Base-by-base conservation (phyloP, 1,140 invertebrate species). In the Sycophaga agraensis region DNA sequence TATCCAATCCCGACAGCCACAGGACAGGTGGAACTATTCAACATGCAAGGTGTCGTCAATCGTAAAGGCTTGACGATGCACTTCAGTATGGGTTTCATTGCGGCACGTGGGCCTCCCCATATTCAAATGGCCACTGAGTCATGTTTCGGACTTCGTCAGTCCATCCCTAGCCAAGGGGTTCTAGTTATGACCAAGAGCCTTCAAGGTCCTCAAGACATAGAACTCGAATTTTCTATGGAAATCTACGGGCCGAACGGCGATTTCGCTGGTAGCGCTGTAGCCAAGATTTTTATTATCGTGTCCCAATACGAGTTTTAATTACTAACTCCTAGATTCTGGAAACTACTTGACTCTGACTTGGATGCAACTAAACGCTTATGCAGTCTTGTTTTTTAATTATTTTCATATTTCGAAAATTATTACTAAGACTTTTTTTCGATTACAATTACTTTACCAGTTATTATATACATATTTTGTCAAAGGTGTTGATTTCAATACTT, bases 201-300 rank as follows among this genome's bases (percentile, higher is more conserved):
- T 3, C 78, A 85, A 43, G 94, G 94, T 0, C 93, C 94, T 0
- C 93, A 97, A 77, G 93, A 95, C 69, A 88, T 97, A 42, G 89
- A 95, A 61, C 73, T 97, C 5, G 87, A 94, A 64, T 80, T 97
- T 12, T 87, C 84, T 43, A 96, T 97, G 93, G 89, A 92, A 66
- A 84, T 96, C 4, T 93, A 89, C 73, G 48, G 8, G 17, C 80
- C 82, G 40, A 83, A 86, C 51, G 84, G 86, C 1, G 77, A 82
- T 34, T 91, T 90, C 46, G 85, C 85, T 2, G 93, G 92, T 1
- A 90, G 86, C 22, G 92, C 90, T 2, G 85, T 95, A 0, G 91
- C 92, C 0, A 93, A 91, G 74, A 82, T 96, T 42, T 88, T 89
- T 66, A 88, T 97, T 34, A 89, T 89, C 71, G 91, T 96, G 3